Evolutionary conservation across 2,888 invertebrate species (phyloP), one percentile per base, ranked within the genome.

Genomic region (Habrosyne pyritoides): DNA sequence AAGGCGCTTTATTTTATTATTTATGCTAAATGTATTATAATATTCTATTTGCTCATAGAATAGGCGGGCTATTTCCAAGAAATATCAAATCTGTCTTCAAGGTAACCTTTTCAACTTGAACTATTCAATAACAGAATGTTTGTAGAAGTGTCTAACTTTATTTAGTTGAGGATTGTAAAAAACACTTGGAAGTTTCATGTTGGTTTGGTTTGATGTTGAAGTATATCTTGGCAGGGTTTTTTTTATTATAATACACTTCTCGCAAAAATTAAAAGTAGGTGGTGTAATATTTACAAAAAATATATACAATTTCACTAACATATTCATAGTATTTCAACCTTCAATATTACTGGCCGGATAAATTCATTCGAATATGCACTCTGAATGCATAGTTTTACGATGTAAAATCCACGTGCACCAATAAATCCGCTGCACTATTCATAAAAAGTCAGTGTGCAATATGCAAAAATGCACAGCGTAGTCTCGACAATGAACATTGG

Each of bases 41-140:
- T n/a, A n/a, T n/a, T n/a, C n/a, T n/a, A 24, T 24, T 24, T 24
- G 24, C 24, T 24, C 24, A 24, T 3, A 3, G 24, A n/a, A 7
- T 24, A 24, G 24, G 7, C 24, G 24, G 24, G 24, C 24, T 24
- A 24, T 24, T 24, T 5, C 24, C 7, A 24, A 24, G 33, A 33
- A 33, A 33, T 33, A 10, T 33, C 33, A 36, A 36, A 36, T 36
- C 6, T 12, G 36, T 36, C 36, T 36, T 36, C 36, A 14, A 36
- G 14, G 10, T 36, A 14, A 36, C 33, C 12, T 12, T 33, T 36
- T 36, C 36, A 14, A 18, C 42, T 64, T 61, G 51, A 68, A 63
- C 56, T 61, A 60, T 63, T 71, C 69, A 69, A 71, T 64, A 66
- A 60, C 69, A 70, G 69, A 71, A 63, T 69, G 72, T 70, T 70